Conservation (phyloP, 64 coral and sea anemone species). For the Orbicella faveolata region DNA sequence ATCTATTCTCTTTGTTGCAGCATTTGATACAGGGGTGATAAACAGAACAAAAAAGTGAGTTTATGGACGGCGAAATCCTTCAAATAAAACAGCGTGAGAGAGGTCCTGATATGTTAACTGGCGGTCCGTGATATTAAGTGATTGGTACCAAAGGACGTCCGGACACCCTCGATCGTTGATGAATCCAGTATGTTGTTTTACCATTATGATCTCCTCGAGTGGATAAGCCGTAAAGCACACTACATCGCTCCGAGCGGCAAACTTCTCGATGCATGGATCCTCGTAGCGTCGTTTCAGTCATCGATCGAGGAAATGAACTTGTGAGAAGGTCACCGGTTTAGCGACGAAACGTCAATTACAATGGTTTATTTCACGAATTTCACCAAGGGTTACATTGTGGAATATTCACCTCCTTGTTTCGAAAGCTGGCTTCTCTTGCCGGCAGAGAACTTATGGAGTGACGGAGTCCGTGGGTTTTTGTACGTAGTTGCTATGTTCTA, state of each 20-base stretch:
- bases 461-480: conserved; percentile 66
- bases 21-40: not conserved
- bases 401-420: conserved; percentile 63
- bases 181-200: conserved; percentile 4
- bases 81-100: not conserved
- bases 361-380: conserved; percentile 75
- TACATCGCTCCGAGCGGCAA: not conserved
- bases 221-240: not conserved
- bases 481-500: conserved; percentile 82
- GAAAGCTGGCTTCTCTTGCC: conserved; percentile 88
- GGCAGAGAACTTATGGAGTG: conserved; percentile 73
- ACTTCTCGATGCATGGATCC: not conserved
- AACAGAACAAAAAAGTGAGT: not conserved
- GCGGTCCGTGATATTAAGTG: not conserved
- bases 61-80: not conserved
- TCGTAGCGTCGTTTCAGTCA: not conserved
- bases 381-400: conserved; percentile 75
- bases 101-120: not conserved
- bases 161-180: not conserved
- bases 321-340: not conserved
- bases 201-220: not conserved
- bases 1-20: conserved; percentile 1
- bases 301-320: not conserved
- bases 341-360: not conserved
- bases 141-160: not conserved